Percentiles rank a stretch among this genome's conserved stretches.
Conservation (phyloP, 2,113 vertebrate species). For the Pollachius pollachius region DNA sequence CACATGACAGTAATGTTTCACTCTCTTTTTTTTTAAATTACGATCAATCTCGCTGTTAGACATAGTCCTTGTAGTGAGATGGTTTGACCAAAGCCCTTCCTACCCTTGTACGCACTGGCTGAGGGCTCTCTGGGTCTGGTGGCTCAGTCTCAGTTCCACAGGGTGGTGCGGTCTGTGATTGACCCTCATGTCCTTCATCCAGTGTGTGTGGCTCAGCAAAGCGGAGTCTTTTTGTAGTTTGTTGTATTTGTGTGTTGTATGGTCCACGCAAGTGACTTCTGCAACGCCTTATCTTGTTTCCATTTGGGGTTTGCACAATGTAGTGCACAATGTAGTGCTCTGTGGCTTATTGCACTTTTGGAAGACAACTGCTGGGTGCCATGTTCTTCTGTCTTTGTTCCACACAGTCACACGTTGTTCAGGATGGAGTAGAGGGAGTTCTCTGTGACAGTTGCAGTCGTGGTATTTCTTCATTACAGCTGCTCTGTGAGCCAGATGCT, state of each 20-base stretch:
- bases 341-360: not conserved
- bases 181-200: not conserved
- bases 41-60: not conserved
- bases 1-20: not conserved
- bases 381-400: constrained; percentile 14
- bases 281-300: constrained; percentile 2
- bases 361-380: constrained; percentile 15
- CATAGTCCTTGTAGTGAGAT: not conserved
- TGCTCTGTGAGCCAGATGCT: not conserved
- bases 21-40: not conserved
- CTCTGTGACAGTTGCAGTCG: not conserved
- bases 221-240: not conserved
- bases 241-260: not conserved
- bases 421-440: constrained; percentile 2
- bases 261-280: constrained; percentile 3
- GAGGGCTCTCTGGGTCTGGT: not conserved
- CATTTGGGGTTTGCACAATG: constrained; percentile 10
- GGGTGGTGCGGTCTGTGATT: not conserved
- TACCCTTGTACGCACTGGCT: not conserved
- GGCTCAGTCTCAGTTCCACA: not conserved
- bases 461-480: constrained; percentile 10
- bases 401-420: constrained; percentile 10
- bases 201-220: not conserved
- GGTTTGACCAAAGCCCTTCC: not conserved
- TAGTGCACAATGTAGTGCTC: constrained; percentile 4